Base-by-base conservation (phyloP, 2,113 vertebrate genomes). In the Chaetura pelagica region DNA sequence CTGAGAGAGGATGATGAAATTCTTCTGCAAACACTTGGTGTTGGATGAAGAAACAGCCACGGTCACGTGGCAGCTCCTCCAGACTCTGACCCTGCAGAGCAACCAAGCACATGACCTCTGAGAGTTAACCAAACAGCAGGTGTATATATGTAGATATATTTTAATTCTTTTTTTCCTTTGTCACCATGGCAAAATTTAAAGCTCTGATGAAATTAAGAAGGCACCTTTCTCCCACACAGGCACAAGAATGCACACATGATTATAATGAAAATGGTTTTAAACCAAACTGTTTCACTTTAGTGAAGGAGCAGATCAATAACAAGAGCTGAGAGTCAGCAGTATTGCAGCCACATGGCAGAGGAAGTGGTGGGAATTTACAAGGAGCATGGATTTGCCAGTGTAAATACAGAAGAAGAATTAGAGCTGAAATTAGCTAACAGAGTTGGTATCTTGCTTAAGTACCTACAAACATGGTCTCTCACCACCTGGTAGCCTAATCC, bases 31-130 rank as follows among this genome's bases (percentile, higher is more conserved):
- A 87, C 6, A 80, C 6, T 76, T 7, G 0, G 20, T 1, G 0
- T 3, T 32, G 51, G 5, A 7, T 42, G 63, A 64, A 69, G 59
- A 74, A 88, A 77, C 26, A 44, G 16, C 57, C 29, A 16, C 21
- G 13, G 83, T 64, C 92, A 93, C 7, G 1, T 86, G 92, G 42
- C 38, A 74, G 68, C 10, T 3, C 21, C 34, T 52, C 51, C 83
- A 93, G 93, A 96, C 93, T 96, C 94, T 97, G 94, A 96, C 90
- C 95, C 12, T 10, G 1, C 35, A 15, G 38, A 15, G 19, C 2
- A 0, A 27, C 7, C 34, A 32, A 48, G 10, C 84, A 71, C 38
- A 7, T n/a, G 49, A 81, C 16, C 59, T 42, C 35, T 0, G 0
- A 49, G 29, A 73, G 76, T 95, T 95, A 94, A 93, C 64, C 27